Evolutionary conservation across 2,797 vertebrate genomes (phyloP).

Genomic region (Ctenosaura bakeri): DNA sequence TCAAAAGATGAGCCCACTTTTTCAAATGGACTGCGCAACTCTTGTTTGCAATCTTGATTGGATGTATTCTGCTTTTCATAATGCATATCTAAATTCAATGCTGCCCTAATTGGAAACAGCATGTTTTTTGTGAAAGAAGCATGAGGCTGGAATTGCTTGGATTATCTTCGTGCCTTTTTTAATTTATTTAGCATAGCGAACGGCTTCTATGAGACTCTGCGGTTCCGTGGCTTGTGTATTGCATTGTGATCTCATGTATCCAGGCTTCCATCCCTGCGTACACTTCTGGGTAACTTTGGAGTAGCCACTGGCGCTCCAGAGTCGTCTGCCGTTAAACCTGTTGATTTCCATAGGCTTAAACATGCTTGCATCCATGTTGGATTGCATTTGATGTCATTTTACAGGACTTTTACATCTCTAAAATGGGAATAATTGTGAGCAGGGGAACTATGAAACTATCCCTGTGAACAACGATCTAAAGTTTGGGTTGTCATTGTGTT

Average conservation of each 20-base stretch:
- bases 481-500: background rate
- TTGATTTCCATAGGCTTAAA: background rate
- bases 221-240: background rate
- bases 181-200: background rate
- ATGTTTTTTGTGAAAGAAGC: constrained; percentile 30
- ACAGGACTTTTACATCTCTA: constrained; percentile 45
- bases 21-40: background rate
- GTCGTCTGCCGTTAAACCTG: too few relatives aligned
- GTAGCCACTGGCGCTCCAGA: constrained; percentile 30
- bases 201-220: background rate
- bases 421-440: background rate
- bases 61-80: constrained; percentile 9
- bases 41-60: background rate
- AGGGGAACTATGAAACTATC: background rate
- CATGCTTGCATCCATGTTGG: too few relatives aligned
- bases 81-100: constrained; percentile 28
- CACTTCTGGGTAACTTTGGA: constrained; percentile 54
- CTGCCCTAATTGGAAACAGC: background rate
- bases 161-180: constrained; percentile 57
- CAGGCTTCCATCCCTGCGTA: background rate
- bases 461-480: background rate
- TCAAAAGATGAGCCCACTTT: background rate
- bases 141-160: constrained; percentile 12
- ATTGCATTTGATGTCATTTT: constrained; percentile 32
- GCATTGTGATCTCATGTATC: background rate